phyloP scores from a whole-genome alignment of 2,888 invertebrate species.

The Pollenia amentaria region DNA sequence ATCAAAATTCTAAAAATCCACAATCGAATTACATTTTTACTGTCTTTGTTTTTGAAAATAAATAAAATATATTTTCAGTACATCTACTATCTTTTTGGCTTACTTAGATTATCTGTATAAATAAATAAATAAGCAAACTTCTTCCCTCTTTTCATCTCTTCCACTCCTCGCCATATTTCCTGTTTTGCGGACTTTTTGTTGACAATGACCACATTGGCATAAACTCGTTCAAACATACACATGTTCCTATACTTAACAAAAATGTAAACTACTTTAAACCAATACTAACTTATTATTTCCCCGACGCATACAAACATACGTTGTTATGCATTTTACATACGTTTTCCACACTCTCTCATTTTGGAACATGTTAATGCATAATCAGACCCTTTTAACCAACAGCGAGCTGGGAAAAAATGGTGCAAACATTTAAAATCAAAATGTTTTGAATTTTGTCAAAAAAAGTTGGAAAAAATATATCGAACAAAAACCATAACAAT shows the following conservation, averaged over 20 bases:
- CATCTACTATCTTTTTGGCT: slow-evolving; percentile 6
- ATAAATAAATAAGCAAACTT: neutral
- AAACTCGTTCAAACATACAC: slow-evolving; percentile 16
- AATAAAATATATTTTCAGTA: slow-evolving; percentile 1
- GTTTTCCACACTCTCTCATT: neutral
- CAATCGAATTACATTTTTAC: neutral
- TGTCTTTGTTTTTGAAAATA: neutral
- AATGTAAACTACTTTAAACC: slow-evolving; percentile 30
- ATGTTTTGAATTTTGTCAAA: slow-evolving; percentile 21
- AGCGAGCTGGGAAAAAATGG: neutral
- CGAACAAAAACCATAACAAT: slow-evolving; percentile 41
- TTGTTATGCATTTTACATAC: slow-evolving; percentile 29
- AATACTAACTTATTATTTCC: slow-evolving; percentile 20
- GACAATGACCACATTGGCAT: slow-evolving; percentile 43
- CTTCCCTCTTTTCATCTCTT: neutral
- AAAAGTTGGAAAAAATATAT: slow-evolving; percentile 17
- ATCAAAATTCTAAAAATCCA: neutral
- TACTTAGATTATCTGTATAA: slow-evolving; percentile 5
- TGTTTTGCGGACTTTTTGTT: slow-evolving; percentile 35
- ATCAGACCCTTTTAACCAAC: slow-evolving; percentile 53
- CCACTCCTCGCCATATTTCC: neutral
- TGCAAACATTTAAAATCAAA: neutral
- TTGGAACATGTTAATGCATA: slow-evolving; percentile 64
- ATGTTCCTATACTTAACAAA: slow-evolving; percentile 5
- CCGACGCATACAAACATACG: neutral